Conservation (phyloP, 2,797 vertebrate species). For the Tokudaia muenninki region DNA sequence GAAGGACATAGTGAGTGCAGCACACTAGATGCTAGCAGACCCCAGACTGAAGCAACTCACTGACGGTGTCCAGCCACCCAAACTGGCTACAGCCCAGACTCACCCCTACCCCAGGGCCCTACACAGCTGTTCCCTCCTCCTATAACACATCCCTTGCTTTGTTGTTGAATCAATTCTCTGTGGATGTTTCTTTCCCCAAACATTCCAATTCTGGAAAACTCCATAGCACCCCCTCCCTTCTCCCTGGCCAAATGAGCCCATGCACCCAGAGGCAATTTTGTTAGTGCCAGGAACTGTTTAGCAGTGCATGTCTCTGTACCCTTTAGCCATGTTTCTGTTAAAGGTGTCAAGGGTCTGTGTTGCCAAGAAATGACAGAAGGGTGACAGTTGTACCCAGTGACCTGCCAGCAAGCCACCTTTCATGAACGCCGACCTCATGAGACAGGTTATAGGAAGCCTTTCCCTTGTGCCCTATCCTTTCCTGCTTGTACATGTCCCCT, state of each 20-base stretch:
- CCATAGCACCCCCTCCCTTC: too few relatives aligned
- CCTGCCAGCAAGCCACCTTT: not conserved
- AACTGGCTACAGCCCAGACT: not conserved
- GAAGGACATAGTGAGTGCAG: not conserved
- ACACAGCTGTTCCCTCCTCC: not conserved
- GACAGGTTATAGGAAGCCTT: too few relatives aligned
- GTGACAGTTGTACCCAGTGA: not conserved
- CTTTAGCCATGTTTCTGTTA: not conserved
- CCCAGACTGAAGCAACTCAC: not conserved
- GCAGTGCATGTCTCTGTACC: not conserved
- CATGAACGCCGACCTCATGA: not conserved
- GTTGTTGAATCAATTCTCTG: not conserved
- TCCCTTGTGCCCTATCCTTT: not conserved
- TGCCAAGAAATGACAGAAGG: not conserved
- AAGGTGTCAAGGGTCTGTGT: not conserved
- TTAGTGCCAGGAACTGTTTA: rapidly evolving
- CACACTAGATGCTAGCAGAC: not conserved
- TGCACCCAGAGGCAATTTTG: not conserved
- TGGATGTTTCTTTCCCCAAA: not conserved
- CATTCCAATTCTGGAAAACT: not conserved
- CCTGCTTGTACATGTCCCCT: not conserved
- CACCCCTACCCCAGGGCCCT: conserved; percentile 27
- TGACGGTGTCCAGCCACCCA: not conserved
- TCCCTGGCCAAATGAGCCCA: not conserved
- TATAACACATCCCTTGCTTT: not conserved